Evolutionary conservation across 2,888 invertebrate genomes (phyloP), one percentile per base, ranked within the genome.

Genomic region (Drosophila putrida): DNA sequence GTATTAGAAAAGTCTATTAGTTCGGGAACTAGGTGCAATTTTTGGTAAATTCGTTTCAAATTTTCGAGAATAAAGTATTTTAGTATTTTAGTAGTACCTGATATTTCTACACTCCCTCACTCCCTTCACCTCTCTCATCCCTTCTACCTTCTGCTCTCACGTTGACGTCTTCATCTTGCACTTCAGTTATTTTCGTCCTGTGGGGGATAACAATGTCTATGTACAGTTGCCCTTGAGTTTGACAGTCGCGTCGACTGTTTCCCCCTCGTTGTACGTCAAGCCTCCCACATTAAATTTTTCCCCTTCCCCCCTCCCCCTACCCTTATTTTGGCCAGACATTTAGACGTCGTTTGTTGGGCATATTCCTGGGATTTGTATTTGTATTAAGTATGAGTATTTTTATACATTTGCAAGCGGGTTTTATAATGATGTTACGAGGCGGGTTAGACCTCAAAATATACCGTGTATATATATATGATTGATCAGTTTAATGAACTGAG

Each of bases 221-320:
- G 78, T 78, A 79, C 81, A 79, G 79, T 81, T 73, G 79, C 75
- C 79, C 72, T 80, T 80, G 72, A 62, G 49, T 68, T 74, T 64
- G 61, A 33, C 54, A 66, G 68, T 57, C 28, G 28, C 15, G 58
- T 38, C 25, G n/a, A n/a, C n/a, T n/a, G n/a, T n/a, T n/a, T 33
- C 39, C 38, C 49, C 33, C n/a, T n/a, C 13, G n/a, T 11, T 8
- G 6, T 38, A 3, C 6, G 13, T 13, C 39, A 49, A 35, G 28
- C 8, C 28, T 20, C 33, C 31, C 33, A 20, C 13, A 4, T 6
- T 3, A 2, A 20, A 20, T 20, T 20, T 20, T 3, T n/a, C 25
- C 33, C 6, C 10, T 25, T 5, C 25, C 2, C n/a, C 0, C 13
- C 20, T 0, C 41, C 6, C 13, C 13, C 13, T 44, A 9, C 27